phyloP scores from a whole-genome alignment of 2,888 invertebrate species.

The Cistogaster globosa region DNA sequence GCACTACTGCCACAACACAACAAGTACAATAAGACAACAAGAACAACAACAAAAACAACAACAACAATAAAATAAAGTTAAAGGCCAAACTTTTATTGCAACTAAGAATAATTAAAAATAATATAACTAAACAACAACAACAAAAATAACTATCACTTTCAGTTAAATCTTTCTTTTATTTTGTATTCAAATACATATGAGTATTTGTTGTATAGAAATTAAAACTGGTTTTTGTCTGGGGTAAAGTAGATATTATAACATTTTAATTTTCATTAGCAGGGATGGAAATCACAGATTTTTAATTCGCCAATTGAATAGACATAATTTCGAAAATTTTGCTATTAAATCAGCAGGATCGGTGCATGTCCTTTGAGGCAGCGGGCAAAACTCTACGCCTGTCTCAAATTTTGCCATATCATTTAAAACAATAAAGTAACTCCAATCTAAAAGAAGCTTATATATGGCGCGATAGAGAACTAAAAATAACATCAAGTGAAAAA shows the following conservation, averaged over 20 bases:
- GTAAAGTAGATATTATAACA: conserved; percentile 24
- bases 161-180: conserved; percentile 37
- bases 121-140: conserved; percentile 22
- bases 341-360: no score
- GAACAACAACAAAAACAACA: neutral
- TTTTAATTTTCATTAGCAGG: no score
- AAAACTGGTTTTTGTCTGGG: conserved; percentile 58
- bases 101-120: conserved; percentile 30
- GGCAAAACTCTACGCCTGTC: no score
- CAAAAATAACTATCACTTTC: conserved; percentile 56
- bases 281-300: no score
- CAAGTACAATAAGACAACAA: neutral
- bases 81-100: conserved; percentile 59
- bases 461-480: no score
- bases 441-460: no score
- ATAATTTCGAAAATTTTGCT: no score
- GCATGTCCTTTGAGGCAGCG: no score
- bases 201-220: conserved; percentile 33
- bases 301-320: no score
- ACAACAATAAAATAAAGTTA: conserved; percentile 38
- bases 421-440: no score
- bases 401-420: no score
- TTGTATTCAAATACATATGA: conserved; percentile 5
- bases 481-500: no score
- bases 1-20: conserved; percentile 34